These are phyloP conservation scores for Microctonus aethiopoides DNA, from an alignment of 2,888 invertebrate species.

Conservation along the genomic window DNA sequence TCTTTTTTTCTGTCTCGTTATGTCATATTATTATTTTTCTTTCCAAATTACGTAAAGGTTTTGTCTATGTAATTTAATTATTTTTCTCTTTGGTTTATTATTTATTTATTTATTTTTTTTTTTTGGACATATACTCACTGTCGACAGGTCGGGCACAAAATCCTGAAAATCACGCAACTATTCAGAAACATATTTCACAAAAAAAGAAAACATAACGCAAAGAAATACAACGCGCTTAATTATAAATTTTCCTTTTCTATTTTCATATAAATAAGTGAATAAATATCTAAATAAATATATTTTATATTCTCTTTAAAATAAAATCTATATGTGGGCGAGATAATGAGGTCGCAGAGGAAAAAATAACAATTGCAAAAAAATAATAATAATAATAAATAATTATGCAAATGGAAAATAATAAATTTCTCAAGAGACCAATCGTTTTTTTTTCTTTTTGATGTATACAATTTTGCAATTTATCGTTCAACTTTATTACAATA, in stretches of 20 bases:
- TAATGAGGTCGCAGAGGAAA: background rate
- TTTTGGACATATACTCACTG: conserved; percentile 65
- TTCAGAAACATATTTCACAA: conserved; percentile 53
- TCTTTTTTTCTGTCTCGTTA: background rate
- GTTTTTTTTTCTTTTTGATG: background rate
- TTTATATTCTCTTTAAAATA: too few relatives aligned
- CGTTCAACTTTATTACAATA: background rate
- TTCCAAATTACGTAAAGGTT: conserved; percentile 40
- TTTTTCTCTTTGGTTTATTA: conserved; percentile 19
- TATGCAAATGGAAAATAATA: background rate
- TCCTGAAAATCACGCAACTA: conserved; percentile 69
- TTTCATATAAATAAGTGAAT: background rate
- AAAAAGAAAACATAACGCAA: conserved; percentile 14
- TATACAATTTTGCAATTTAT: background rate
- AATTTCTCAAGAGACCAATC: background rate
- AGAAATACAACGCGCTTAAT: background rate
- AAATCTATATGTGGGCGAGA: background rate
- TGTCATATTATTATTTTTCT: conserved; percentile 39
- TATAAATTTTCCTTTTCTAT: background rate
- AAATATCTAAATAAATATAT: background rate
- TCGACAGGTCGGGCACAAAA: conserved; percentile 68
- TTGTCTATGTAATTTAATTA: conserved; percentile 1
- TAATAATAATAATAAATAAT: background rate
- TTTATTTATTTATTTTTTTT: conserved; percentile 37
- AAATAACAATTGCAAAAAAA: background rate